Base-by-base conservation (phyloP, 1,140 invertebrate genomes). In the Eupeodes corollae region DNA sequence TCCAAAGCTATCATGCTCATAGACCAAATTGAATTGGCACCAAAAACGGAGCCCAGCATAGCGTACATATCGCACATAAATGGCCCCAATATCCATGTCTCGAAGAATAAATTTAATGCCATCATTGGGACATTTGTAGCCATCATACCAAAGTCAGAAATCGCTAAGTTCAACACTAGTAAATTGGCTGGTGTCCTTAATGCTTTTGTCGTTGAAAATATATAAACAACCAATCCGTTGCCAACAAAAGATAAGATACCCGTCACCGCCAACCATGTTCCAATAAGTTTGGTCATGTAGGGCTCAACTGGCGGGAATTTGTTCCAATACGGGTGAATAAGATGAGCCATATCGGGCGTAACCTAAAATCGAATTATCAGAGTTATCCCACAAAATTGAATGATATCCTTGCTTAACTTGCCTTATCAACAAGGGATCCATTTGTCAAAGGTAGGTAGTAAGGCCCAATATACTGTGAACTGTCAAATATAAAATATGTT, bases 1-100 rank as follows among this genome's bases (percentile, higher is more conserved):
- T 89, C 86, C 40, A 86, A 77, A 39, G 85, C 79, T 50, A 88
- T 87, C 71, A 82, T 75, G 0, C 80, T 81, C 80, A 88, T 83
- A 2, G 82, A 79, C 80, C 84, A 86, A 53, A 89, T 88, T 33
- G 84, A 87, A 46, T 73, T 75, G 57, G 82, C 80, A 37, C 85
- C 85, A 56, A 81, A 86, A 43, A 88, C 68, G 14, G 83, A 86
- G 16, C 86, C 86, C 42, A 76, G 69, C 63, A 85, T 76, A 19
- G 76, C 85, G 56, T 88, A 87, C 1, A 88, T 53, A 59, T 88
- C 79, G 61, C 86, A 90, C 59, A 83, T 80, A 31, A 84, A 68
- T 35, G 82, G 78, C 52, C 83, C 85, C 46, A 86, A 73, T 42
- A 84, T 75, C 86, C 85, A 89, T 3, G 84, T 88, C 70, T 87